Base-by-base conservation (phyloP, 2,113 vertebrate species). In the Pseudorhombus dupliciocellatus region DNA sequence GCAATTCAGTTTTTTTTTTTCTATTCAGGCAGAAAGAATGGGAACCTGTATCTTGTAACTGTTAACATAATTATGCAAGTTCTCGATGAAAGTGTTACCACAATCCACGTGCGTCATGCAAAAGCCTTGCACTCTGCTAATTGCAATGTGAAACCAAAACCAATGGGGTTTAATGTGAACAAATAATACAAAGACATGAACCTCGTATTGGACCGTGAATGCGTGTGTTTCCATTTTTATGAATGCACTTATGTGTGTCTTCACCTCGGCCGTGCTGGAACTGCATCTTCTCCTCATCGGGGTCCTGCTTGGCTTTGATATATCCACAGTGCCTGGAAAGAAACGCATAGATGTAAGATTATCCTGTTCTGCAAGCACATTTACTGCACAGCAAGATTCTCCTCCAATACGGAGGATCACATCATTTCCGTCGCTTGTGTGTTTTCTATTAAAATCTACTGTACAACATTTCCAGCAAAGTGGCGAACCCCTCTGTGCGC, bases 221-320 rank as follows among this genome's bases (percentile, higher is more conserved):
- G 59, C 3, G 0, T 40, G n/a, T 42, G 24, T 72, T 62, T 44
- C 9, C 16, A 21, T 12, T 25, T 31, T 15, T 25, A 3, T 48
- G 10, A 40, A 55, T 59, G 50, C 20, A 37, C 61, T 52, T 25
- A 18, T 53, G 26, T 34, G 52, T 58, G 54, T 65, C 8, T 66
- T 67, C 90, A 94, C 94, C 94, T 93, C 94, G 80, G 20, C 93
- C 93, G 18, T 93, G 93, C 67, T 95, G 94, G 82, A 95, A 95
- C 57, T 95, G 94, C 94, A 94, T 92, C 88, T 95, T 95, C 73
- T 95, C 94, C 66, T 95, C 94, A 59, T 95, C 94, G 0, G 94
- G 94, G 76, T 95, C 94, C 81, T 95, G 94, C 75, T 95, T 95
- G 16, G 94, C 94, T 88, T 94, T 95, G 82, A 95, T 95, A 56